Conservation (phyloP, 2,797 vertebrate species). For the Capromys pilorides region DNA sequence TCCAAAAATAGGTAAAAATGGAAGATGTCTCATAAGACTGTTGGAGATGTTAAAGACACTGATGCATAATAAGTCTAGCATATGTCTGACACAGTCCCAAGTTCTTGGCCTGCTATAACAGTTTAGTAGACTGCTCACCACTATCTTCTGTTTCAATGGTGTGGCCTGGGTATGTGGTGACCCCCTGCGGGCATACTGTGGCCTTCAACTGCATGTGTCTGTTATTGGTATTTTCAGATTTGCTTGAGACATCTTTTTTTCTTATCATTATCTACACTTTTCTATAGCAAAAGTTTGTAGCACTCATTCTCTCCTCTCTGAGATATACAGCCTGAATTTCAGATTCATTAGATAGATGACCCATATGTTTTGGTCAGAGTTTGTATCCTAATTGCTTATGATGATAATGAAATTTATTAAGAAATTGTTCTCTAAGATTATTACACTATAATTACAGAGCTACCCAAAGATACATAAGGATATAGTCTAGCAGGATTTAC, state of each 20-base stretch:
- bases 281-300: neutral
- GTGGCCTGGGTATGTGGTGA: neutral
- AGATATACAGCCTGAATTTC: neutral
- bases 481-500: conserved; percentile 33
- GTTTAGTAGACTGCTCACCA: neutral
- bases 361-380: neutral
- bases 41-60: neutral
- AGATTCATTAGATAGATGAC: neutral
- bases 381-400: neutral
- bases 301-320: neutral
- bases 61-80: neutral
- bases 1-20: neutral
- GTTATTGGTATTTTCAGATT: neutral
- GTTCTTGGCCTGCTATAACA: neutral
- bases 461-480: neutral
- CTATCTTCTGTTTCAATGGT: neutral
- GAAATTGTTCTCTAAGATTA: neutral
- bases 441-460: neutral
- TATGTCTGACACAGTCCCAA: neutral
- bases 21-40: neutral
- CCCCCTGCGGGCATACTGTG: neutral
- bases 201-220: neutral
- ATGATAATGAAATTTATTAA: neutral
- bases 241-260: neutral
- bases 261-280: neutral